These are phyloP conservation scores for Adela reaumurella DNA, from an alignment of 2,888 invertebrate species.

Conservation along the genomic window DNA sequence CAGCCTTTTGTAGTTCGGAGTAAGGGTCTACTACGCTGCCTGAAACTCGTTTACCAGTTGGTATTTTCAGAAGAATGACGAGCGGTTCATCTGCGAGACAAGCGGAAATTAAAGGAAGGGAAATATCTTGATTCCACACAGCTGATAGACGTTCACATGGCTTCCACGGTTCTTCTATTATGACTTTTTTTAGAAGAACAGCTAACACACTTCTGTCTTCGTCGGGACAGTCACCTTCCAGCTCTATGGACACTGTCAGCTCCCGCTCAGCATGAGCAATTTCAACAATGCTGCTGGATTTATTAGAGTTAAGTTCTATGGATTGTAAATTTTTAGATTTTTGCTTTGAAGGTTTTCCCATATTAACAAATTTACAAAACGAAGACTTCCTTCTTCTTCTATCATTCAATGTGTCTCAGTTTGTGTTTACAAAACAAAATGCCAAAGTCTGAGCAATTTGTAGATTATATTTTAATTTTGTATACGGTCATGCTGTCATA, in stretches of 20 bases:
- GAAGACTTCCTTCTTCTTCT: too few species aligned
- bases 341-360: too few species aligned
- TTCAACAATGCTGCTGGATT: background rate
- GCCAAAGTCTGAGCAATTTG: too few species aligned
- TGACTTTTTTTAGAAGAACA: background rate
- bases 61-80: background rate
- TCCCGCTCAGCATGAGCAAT: too few species aligned
- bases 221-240: background rate
- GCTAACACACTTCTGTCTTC: background rate
- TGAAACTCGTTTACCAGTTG: background rate
- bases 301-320: background rate
- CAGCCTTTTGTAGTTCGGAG: background rate
- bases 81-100: background rate
- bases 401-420: too few species aligned
- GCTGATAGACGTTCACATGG: background rate
- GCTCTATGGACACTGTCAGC: background rate
- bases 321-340: background rate
- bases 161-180: background rate
- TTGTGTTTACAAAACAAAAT: too few species aligned
- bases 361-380: too few species aligned
- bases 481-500: too few species aligned
- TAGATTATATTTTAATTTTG: too few species aligned
- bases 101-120: background rate
- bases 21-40: background rate
- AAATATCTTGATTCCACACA: background rate